Conservation (phyloP, 2,888 invertebrate species). For the Timandra comae region DNA sequence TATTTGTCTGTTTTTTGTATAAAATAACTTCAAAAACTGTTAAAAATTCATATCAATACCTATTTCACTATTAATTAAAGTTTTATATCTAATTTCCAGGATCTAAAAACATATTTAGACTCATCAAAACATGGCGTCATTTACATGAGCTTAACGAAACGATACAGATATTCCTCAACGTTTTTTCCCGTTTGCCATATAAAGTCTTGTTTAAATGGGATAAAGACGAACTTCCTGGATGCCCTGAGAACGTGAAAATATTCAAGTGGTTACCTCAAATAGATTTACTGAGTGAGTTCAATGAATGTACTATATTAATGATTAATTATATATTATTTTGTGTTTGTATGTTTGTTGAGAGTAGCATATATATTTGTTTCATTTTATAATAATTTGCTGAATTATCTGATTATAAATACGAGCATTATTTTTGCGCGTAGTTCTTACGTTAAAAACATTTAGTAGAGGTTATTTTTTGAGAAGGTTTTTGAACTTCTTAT, state of each 20-base stretch:
- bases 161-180: slow-evolving; percentile 33
- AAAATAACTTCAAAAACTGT: too few species aligned
- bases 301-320: too few species aligned
- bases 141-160: slow-evolving; percentile 32
- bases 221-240: slow-evolving; percentile 25
- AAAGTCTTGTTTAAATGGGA: slow-evolving; percentile 59
- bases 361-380: not conserved
- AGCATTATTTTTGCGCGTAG: not conserved
- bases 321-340: too few species aligned
- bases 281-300: slow-evolving; percentile 46
- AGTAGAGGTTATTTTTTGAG: not conserved
- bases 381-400: not conserved
- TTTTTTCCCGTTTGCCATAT: slow-evolving; percentile 46
- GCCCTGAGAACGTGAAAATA: slow-evolving; percentile 35
- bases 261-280: slow-evolving; percentile 53
- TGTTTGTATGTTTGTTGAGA: too few species aligned
- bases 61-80: too few species aligned
- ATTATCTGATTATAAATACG: not conserved
- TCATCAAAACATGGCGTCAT: slow-evolving; percentile 29
- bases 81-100: too few species aligned
- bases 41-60: too few species aligned
- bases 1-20: too few species aligned
- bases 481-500: not conserved
- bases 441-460: not conserved
- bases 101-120: slow-evolving; percentile 32